A percentile compares a stretch with the other conserved stretches of the same genome.
Evolutionary conservation across 2,888 invertebrate genomes (phyloP).

Genomic region (Lasius fuliginosus): DNA sequence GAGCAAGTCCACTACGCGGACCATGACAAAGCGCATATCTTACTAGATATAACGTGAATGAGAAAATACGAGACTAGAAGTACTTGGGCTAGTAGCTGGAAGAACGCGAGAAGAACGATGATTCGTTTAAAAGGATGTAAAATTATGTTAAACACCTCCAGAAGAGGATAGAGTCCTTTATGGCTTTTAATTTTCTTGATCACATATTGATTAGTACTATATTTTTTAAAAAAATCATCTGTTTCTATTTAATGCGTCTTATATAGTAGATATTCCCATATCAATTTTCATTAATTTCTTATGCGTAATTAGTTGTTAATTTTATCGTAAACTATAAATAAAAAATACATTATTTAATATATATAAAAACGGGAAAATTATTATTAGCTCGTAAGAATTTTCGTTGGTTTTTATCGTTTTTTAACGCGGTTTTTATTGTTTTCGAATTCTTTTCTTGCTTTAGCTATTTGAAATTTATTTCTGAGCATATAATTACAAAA

Average conservation of each 20-base stretch:
- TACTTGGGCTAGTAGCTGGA: constrained; percentile 64
- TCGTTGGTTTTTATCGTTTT: background rate
- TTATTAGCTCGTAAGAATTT: background rate
- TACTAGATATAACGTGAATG: constrained; percentile 77
- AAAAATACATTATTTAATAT: background rate
- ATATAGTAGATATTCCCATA: background rate
- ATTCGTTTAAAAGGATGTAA: constrained; percentile 34
- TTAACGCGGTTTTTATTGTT: background rate
- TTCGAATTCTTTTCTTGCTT: background rate
- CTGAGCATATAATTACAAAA: background rate
- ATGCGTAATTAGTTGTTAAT: background rate
- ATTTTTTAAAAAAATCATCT: background rate
- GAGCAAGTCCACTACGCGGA: constrained; percentile 73
- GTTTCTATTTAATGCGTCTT: background rate
- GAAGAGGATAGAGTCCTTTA: background rate
- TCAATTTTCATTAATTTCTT: background rate
- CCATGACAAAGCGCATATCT: constrained; percentile 82
- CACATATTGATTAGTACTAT: background rate
- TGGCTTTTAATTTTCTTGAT: background rate
- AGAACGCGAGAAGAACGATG: constrained; percentile 66
- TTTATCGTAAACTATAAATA: background rate
- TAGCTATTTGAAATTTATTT: background rate
- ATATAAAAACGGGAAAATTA: background rate
- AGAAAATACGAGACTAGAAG: constrained; percentile 73
- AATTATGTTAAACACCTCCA: background rate